A percentile compares a stretch with the other conserved stretches of the same genome.
phyloP scores from a whole-genome alignment of 1,140 invertebrate species.

The Drepana arcuata region DNA sequence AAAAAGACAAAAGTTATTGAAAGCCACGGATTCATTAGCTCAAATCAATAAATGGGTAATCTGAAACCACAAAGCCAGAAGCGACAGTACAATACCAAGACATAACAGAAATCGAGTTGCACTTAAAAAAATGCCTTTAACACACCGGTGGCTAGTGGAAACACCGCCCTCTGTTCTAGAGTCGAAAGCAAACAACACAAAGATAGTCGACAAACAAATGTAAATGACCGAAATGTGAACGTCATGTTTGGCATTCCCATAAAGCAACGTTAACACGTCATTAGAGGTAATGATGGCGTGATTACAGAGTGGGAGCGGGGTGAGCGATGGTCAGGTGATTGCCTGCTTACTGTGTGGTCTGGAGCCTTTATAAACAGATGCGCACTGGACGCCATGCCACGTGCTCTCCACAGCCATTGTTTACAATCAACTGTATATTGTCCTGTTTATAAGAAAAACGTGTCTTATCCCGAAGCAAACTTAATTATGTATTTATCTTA shows the following conservation, averaged over 20 bases:
- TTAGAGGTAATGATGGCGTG: constrained; percentile 70
- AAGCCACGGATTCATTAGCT: too few species aligned
- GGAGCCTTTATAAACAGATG: constrained; percentile 53
- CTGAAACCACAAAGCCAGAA: constrained; percentile 20
- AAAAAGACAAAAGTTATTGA: too few species aligned
- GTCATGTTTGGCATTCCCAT: constrained; percentile 71
- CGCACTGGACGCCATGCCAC: constrained; percentile 35
- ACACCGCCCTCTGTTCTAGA: constrained; percentile 68
- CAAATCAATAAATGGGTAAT: too few species aligned
- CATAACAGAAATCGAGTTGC: constrained; percentile 40
- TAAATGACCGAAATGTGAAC: constrained; percentile 71
- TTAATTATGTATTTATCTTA: too few species aligned
- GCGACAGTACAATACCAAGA: constrained; percentile 31
- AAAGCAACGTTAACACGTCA: constrained; percentile 70
- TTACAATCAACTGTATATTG: too few species aligned
- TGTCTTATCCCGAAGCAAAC: too few species aligned
- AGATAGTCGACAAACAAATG: constrained; percentile 69
- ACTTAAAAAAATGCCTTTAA: constrained; percentile 40
- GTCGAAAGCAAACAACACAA: constrained; percentile 56
- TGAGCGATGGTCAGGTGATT: constrained; percentile 53
- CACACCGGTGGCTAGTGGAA: constrained; percentile 48
- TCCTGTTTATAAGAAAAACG: too few species aligned
- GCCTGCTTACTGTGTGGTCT: constrained; percentile 64
- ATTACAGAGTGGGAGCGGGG: constrained; percentile 56
- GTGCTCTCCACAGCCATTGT: too few species aligned